Conservation (phyloP, 2,797 vertebrate species). For the Phoeniculus purpureus region DNA sequence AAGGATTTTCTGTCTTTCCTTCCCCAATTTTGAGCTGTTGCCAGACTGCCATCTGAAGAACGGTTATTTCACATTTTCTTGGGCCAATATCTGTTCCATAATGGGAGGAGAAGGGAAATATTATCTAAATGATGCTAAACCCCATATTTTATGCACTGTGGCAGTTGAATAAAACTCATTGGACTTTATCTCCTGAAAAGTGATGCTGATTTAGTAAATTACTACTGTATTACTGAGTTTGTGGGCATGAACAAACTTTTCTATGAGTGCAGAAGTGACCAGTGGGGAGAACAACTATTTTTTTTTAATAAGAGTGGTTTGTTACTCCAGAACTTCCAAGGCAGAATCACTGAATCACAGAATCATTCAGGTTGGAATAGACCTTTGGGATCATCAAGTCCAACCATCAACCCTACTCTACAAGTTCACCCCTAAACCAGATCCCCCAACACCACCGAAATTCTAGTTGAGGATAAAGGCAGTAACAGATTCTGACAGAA, state of each 20-base stretch:
- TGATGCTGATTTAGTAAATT: neutral
- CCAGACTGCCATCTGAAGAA: neutral
- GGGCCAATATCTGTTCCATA: constrained; percentile 6
- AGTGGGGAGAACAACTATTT: neutral
- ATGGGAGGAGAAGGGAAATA: neutral
- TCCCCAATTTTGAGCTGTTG: neutral
- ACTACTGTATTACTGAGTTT: neutral
- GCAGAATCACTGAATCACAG: neutral
- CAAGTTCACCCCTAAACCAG: too few species aligned
- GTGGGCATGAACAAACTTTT: neutral
- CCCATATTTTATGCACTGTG: neutral
- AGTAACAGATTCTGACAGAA: neutral
- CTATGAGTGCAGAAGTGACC: neutral
- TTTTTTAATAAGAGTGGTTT: neutral
- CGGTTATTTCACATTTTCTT: neutral
- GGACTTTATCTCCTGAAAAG: neutral
- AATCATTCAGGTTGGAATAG: too few species aligned
- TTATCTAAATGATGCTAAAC: neutral
- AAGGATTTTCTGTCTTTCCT: neutral
- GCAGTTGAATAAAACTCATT: neutral
- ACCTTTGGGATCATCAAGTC: too few species aligned
- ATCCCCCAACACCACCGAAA: neutral
- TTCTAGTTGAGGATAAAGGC: neutral
- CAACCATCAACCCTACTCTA: too few species aligned
- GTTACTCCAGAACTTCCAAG: neutral